These are phyloP conservation scores for Sphaeramia orbicularis DNA, from an alignment of 2,797 vertebrate species.

Conservation along the genomic window DNA sequence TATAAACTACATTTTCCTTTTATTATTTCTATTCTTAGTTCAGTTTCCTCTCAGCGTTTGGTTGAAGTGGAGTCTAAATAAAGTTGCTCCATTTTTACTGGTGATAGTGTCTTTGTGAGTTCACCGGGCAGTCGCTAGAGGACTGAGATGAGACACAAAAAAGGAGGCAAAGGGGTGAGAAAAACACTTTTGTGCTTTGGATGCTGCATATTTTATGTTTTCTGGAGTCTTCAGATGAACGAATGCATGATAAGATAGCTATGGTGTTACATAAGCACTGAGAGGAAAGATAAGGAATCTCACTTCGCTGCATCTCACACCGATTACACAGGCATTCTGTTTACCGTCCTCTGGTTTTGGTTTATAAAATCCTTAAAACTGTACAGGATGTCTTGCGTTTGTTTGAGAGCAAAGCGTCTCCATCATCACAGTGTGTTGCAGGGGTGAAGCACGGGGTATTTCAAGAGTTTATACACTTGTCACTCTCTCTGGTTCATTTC, in stretches of 20 bases:
- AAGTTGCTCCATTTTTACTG: constrained; percentile 24
- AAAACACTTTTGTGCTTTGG: constrained; percentile 44
- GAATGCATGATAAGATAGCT: constrained; percentile 49
- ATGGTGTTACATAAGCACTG: constrained; percentile 55
- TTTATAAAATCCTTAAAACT: neutral
- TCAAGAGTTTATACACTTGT: constrained; percentile 67
- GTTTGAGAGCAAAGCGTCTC: constrained; percentile 11
- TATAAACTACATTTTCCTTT: constrained; percentile 3
- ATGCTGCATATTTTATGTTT: constrained; percentile 71
- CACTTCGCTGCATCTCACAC: constrained; percentile 15
- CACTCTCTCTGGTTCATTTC: constrained; percentile 67
- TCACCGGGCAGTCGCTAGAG: constrained; percentile 12
- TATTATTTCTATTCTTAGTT: neutral
- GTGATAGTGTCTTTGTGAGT: constrained; percentile 36
- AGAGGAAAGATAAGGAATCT: constrained; percentile 49
- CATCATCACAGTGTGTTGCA: constrained; percentile 26
- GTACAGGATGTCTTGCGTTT: constrained; percentile 2
- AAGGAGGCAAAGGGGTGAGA: constrained; percentile 32
- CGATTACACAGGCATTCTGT: constrained; percentile 19
- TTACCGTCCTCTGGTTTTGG: neutral
- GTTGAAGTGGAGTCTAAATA: constrained; percentile 10
- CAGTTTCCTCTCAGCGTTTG: constrained; percentile 12
- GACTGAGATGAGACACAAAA: constrained; percentile 33
- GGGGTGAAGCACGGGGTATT: constrained; percentile 40
- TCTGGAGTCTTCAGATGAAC: constrained; percentile 50